Percentiles rank a stretch among this genome's conserved stretches.
These are phyloP conservation scores for Peucedramus taeniatus DNA, from an alignment of 2,113 vertebrate species.

Conservation along the genomic window DNA sequence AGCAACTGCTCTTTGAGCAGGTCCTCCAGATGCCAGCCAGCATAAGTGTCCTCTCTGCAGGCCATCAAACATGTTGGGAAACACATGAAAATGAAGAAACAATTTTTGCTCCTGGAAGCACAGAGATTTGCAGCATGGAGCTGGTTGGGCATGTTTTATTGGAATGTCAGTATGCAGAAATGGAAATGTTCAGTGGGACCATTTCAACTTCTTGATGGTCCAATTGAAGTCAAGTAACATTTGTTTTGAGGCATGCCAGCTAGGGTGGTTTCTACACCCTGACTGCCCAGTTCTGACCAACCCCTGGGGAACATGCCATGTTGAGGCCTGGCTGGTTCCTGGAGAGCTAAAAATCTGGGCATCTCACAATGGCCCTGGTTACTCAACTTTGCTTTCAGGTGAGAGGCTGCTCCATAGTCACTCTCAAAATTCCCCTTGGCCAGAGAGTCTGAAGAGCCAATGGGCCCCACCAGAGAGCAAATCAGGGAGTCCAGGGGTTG, in stretches of 20 bases:
- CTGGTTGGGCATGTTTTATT: background rate
- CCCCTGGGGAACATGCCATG: background rate
- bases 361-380: background rate
- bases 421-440: background rate
- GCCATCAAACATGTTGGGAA: accelerated
- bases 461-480: background rate
- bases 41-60: background rate
- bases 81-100: background rate
- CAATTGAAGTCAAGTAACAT: background rate
- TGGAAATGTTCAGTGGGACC: background rate
- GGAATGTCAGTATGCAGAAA: background rate
- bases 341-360: background rate
- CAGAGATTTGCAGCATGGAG: background rate
- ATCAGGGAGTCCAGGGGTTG: background rate
- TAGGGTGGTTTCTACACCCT: background rate
- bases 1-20: background rate
- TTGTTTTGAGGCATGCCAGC: background rate
- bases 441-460: background rate
- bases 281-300: background rate
- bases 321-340: background rate
- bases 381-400: background rate
- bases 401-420: background rate
- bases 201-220: background rate
- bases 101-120: background rate
- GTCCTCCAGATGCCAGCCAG: background rate